phyloP scores from a whole-genome alignment of 2,113 vertebrate genomes.

The Bettongia penicillata region DNA sequence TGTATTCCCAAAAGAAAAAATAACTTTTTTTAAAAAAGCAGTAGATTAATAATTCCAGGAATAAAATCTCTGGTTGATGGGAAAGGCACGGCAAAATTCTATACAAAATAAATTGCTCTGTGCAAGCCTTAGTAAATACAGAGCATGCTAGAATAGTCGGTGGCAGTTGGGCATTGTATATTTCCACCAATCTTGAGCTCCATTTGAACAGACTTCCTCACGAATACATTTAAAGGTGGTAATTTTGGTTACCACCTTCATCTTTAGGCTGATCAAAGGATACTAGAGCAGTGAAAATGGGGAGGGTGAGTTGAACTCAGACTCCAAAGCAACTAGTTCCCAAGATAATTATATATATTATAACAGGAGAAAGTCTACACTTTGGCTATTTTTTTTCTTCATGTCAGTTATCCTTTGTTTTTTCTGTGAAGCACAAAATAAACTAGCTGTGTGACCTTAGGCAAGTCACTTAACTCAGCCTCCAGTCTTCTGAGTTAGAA shows the following conservation, averaged over 20 bases:
- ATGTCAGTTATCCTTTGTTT: neutral
- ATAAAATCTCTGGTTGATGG: neutral
- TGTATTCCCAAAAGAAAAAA: neutral
- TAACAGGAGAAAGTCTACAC: neutral
- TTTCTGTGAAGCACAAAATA: neutral
- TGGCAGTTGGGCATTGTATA: neutral
- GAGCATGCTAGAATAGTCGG: rapidly evolving
- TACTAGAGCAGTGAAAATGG: neutral
- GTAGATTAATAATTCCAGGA: neutral
- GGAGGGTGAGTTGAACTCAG: neutral
- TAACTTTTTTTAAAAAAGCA: neutral
- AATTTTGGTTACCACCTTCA: neutral
- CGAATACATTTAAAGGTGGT: neutral
- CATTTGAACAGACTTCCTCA: neutral
- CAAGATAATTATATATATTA: neutral
- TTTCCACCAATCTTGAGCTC: neutral
- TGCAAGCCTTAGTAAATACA: neutral
- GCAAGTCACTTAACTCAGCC: neutral
- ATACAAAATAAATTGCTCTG: neutral
- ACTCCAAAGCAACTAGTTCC: neutral
- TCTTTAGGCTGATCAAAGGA: neutral
- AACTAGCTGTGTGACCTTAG: neutral
- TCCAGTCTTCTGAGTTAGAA: neutral
- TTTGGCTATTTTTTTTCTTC: neutral
- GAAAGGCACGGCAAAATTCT: too few relatives aligned